Evolutionary conservation across 2,888 invertebrate genomes (phyloP), one percentile per base, ranked within the genome.

Genomic region (Agrilus biguttatus): DNA sequence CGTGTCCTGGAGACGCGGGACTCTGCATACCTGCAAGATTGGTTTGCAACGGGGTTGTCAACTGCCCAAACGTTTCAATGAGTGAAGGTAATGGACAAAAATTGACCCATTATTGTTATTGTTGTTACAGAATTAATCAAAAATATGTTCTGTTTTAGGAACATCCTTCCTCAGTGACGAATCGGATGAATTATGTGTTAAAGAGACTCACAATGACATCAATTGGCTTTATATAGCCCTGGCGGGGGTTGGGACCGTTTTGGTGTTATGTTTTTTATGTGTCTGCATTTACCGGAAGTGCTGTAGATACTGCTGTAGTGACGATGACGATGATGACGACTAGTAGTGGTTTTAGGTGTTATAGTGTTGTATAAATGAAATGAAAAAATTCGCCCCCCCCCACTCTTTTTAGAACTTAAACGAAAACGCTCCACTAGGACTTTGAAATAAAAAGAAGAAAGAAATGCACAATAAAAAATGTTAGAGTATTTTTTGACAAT

Each of bases 21-120:
- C 71, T 85, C 14, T 91, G 91, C 60, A 87, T 91, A 58, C 88
- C 89, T 5, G 78, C 80, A 14, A 74, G 84, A 55, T 69, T 90
- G 19, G 78, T 91, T 2, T 91, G 91, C 63, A 90, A 91, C 59
- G 90, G 90, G 5, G 77, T 89, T 3, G 74, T 85, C 13, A 91
- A 91, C 62, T 91, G 91, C 62, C 90, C 90, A 1, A 83, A 83
- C 58, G 67, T 77, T 13, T 77, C 81, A 1, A 63, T 67, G 23
- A 54, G 54, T 39, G 64, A 64, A 33, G 75, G 74, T 52, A 62
- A 66, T 28, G 70, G 68, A 14, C 37, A 10, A 12, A 19, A 37
- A 19, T 17, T 17, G 17, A 3, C 17, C 17, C 14, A 7, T 34
- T 34, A 34, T 13, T 6, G 5, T 14, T 35, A 8, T 13, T 14